Base-by-base conservation (phyloP, 2,888 invertebrate genomes). In the Mesorhabditis sp. region DNA sequence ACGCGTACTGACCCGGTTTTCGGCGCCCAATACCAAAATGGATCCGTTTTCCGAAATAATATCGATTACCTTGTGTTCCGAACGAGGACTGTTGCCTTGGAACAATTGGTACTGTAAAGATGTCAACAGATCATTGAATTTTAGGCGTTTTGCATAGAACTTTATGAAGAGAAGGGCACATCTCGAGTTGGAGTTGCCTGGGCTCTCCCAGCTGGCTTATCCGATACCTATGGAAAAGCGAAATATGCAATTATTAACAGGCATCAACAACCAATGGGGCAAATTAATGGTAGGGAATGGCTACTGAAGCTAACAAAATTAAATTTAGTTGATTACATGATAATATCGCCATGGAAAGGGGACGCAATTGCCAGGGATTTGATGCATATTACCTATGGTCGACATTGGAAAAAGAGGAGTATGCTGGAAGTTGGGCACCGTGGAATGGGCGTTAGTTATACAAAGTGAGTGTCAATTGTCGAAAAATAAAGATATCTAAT, bases 401-500 rank as follows among this genome's bases (percentile, higher is more conserved):
- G 28, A 15, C 74, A 78, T 61, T 80, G 80, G 80, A 74, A 78
- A 42, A 77, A 77, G 67, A 68, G 78, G 58, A 71, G 72, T 13
- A 74, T 80, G 0, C 87, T 96, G 70, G 94, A 96, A 88, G 93
- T 97, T 67, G 97, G 96, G 0, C 96, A 97, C 86, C 90, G 96
- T 68, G 97, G 97, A n/a, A 90, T 93, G 68, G 97, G 97, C 64
- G 92, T 92, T 71, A 95, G 94, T 75, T 95, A 85, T 68, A 84
- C 84, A 62, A 85, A 83, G 83, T 81, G 28, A 65, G 68, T 61
- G 10, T 2, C 15, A n/a, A 4, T n/a, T 72, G 69, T 62, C 67
- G 70, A 65, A 69, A 67, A 43, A 69, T 74, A 58, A 28, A 28
- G 28, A 28, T 28, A 28, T 28, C 28, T 28, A 28, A 28, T 58